Conservation (phyloP, 64 coral and sea anemone species). For the Montipora foliosa region DNA sequence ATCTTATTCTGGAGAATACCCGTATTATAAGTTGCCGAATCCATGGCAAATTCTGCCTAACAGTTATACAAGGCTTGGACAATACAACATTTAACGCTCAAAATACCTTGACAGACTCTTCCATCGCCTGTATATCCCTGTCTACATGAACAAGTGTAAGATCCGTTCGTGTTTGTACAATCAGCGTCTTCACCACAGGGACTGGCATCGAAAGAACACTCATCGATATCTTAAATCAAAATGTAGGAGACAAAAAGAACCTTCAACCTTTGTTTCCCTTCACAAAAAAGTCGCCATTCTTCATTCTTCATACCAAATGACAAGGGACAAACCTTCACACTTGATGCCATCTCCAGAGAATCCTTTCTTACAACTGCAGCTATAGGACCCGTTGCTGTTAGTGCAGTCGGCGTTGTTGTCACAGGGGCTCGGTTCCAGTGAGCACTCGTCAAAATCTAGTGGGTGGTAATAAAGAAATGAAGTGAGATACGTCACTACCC, state of each 20-base stretch:
- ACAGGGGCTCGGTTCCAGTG: constrained; percentile 14
- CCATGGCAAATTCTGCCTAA: no score
- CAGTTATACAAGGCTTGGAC: not conserved
- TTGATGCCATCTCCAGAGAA: constrained; percentile 56
- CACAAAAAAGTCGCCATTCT: no score
- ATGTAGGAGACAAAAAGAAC: no score
- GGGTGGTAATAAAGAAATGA: not conserved
- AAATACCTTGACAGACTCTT: not conserved
- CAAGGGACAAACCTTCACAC: constrained; percentile 14
- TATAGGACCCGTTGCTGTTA: constrained; percentile 76
- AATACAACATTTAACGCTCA: not conserved
- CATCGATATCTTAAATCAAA: constrained; percentile 55
- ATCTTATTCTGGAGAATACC: no score
- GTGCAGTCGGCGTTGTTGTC: constrained; percentile 65
- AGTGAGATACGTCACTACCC: no score
- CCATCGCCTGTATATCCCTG: constrained; percentile 60
- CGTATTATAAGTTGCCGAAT: no score
- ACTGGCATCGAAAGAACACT: not conserved
- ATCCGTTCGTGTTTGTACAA: constrained; percentile 55
- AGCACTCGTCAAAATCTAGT: constrained; percentile 57
- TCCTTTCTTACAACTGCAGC: constrained; percentile 69
- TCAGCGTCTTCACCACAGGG: constrained; percentile 45
- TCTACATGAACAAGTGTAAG: constrained; percentile 44
- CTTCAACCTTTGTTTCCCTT: no score
- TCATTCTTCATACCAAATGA: no score